phyloP scores from a whole-genome alignment of 2,113 vertebrate species.

The Perca schrenkii region DNA sequence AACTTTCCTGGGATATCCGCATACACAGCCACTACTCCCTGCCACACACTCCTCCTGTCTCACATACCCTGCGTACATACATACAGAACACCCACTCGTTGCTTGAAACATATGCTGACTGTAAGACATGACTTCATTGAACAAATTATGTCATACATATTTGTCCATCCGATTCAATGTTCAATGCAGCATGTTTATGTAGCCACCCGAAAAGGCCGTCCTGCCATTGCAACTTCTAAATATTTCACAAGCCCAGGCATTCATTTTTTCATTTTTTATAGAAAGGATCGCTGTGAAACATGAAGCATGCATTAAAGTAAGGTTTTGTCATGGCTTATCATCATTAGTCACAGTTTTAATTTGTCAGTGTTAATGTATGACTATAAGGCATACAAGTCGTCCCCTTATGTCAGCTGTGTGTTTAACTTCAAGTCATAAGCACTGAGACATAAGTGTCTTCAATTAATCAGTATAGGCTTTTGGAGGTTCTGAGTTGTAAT shows the following conservation, averaged over 20 bases:
- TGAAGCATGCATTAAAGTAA: no score
- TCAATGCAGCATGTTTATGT: no score
- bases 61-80: conserved; percentile 74
- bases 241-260: not conserved
- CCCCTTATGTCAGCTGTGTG: conserved; percentile 17
- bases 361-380: conserved; percentile 29
- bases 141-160: not conserved
- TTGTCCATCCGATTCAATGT: no score
- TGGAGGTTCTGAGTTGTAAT: conserved; percentile 57
- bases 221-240: not conserved
- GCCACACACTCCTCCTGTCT: not conserved
- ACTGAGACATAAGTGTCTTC: conserved; percentile 42
- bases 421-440: conserved; percentile 11
- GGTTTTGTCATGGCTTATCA: not conserved
- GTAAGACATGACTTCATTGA: not conserved
- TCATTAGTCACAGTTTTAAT: conserved; percentile 42
- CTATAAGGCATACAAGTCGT: not conserved
- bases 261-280: no score
- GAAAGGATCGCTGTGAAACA: no score
- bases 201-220: not conserved
- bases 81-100: conserved; percentile 85
- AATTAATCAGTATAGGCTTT: conserved; percentile 38
- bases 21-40: not conserved
- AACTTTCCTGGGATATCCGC: not conserved
- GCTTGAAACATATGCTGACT: conserved; percentile 46